Conservation (phyloP, 1,140 invertebrate species). For the Heliothis subflexa region DNA sequence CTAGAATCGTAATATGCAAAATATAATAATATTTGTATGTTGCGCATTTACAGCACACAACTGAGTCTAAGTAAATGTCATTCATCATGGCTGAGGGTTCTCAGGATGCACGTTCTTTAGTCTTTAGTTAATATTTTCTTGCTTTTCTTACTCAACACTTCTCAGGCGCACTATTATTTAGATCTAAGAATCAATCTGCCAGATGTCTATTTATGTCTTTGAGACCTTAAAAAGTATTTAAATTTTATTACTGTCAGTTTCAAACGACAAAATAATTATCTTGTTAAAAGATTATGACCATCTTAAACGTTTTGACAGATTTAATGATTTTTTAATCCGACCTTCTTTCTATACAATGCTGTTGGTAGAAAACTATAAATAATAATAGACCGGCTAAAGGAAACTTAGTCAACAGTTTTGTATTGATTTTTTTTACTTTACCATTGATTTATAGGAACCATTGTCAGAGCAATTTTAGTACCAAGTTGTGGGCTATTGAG, state of each 20-base stretch:
- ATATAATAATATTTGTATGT: no score
- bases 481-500: slow-evolving; percentile 22
- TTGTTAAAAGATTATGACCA: background rate
- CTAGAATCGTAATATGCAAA: no score
- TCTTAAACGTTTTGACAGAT: background rate
- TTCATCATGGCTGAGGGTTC: no score
- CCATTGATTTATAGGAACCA: slow-evolving; percentile 18
- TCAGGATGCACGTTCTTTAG: no score
- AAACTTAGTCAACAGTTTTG: slow-evolving; percentile 7
- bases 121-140: no score
- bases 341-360: background rate
- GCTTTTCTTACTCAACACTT: no score
- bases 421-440: slow-evolving; percentile 9
- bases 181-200: no score
- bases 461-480: background rate
- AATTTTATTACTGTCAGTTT: background rate
- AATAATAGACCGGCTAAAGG: slow-evolving; percentile 2
- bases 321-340: background rate
- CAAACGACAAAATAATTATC: background rate
- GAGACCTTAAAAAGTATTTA: no score
- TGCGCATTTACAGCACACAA: no score
- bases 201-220: no score
- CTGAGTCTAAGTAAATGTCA: no score
- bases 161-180: no score
- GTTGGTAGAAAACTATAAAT: slow-evolving; percentile 9